Conservation (phyloP, 2,113 vertebrate species). For the Archocentrus centrarchus region DNA sequence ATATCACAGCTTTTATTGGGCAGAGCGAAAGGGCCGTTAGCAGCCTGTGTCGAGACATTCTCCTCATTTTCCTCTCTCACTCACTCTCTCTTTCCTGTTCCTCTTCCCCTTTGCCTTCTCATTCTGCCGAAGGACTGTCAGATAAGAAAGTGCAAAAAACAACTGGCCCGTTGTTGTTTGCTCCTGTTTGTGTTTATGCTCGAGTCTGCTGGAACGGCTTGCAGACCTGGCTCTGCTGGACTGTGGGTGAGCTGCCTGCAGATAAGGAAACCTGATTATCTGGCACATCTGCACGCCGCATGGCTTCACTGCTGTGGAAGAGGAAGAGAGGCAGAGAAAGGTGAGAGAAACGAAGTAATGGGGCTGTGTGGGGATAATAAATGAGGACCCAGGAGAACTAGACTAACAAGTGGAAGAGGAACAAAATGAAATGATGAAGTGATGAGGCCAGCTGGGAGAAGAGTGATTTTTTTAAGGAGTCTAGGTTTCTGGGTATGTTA, state of each 20-base stretch:
- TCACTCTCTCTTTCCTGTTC: too few species aligned
- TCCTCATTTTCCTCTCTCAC: constrained; percentile 3
- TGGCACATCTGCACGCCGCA: constrained; percentile 51
- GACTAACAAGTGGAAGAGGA: not conserved
- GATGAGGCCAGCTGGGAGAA: not conserved
- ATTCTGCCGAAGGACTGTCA: not conserved
- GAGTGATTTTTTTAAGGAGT: not conserved
- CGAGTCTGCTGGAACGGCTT: not conserved
- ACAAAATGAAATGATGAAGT: accelerated
- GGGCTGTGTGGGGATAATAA: constrained; percentile 2
- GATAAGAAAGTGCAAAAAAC: constrained; percentile 3
- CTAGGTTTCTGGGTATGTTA: constrained; percentile 47
- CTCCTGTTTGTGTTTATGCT: not conserved
- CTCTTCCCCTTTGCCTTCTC: not conserved
- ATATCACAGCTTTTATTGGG: constrained; percentile 62
- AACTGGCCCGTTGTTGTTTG: not conserved
- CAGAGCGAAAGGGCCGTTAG: constrained; percentile 17
- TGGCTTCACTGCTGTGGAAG: constrained; percentile 18
- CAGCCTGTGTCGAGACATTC: constrained; percentile 40
- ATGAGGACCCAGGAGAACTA: not conserved
- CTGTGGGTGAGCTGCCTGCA: constrained; percentile 29
- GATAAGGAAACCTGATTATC: constrained; percentile 57
- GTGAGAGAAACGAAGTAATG: constrained; percentile 16
- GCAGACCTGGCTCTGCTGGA: not conserved
- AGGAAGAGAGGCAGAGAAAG: constrained; percentile 9